Percentiles rank a stretch among this genome's conserved stretches.
Conservation (phyloP, 2,888 invertebrate species). For the Crossocerus cetratus region DNA sequence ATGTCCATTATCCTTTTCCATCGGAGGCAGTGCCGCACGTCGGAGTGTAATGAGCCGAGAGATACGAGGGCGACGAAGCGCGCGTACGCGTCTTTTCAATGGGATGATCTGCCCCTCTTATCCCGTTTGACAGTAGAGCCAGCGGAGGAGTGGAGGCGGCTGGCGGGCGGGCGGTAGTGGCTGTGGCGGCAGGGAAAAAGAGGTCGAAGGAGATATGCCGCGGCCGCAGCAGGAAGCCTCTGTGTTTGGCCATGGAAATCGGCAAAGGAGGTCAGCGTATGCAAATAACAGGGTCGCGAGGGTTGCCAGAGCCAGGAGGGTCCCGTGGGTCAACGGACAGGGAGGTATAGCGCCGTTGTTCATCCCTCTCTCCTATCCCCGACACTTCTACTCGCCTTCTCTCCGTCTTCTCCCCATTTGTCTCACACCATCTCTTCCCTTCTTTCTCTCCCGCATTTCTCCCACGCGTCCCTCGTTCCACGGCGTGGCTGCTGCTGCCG, state of each 20-base stretch:
- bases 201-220: conserved; percentile 42
- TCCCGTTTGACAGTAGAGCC: neutral
- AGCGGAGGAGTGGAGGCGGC: neutral
- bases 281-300: conserved; percentile 70
- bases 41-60: conserved; percentile 11
- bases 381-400: conserved; percentile 9
- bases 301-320: conserved; percentile 59
- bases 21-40: neutral
- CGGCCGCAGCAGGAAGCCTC: conserved; percentile 50
- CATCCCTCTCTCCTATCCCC: conserved; percentile 25
- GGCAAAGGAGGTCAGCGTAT: conserved; percentile 68
- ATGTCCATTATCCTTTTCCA: neutral
- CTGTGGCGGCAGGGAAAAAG: conserved; percentile 12
- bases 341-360: conserved; percentile 40
- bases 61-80: neutral
- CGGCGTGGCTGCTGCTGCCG: conserved; percentile 6
- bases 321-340: conserved; percentile 60
- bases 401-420: conserved; percentile 14
- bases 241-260: conserved; percentile 62
- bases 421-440: conserved; percentile 7
- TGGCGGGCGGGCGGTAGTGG: too few species aligned
- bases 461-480: conserved; percentile 15
- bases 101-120: neutral
- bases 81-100: conserved; percentile 4
- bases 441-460: conserved; percentile 15